Conservation (phyloP, 1,140 invertebrate genomes). For the Antheraea pernyi region DNA sequence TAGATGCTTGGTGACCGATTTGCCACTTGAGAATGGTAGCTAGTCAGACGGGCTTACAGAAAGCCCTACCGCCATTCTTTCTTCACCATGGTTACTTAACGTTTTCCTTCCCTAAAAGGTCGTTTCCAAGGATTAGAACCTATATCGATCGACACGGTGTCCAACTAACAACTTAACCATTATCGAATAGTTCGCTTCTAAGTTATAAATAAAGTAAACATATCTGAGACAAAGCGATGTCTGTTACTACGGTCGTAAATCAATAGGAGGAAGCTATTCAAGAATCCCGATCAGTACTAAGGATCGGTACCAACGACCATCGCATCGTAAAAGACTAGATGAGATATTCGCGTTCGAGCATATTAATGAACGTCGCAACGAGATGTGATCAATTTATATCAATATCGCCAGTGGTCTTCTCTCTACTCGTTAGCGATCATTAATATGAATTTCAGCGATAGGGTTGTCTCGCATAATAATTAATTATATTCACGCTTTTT, state of each 20-base stretch:
- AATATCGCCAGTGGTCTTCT: constrained; percentile 69
- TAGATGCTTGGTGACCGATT: too few species aligned
- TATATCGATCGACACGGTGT: too few species aligned
- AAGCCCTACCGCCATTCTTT: too few species aligned
- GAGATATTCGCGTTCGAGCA: constrained; percentile 64
- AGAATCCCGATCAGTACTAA: constrained; percentile 42
- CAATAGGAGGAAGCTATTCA: constrained; percentile 42
- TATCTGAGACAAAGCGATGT: constrained; percentile 20
- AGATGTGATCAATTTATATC: constrained; percentile 76
- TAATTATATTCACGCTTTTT: neutral
- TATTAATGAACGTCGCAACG: constrained; percentile 70
- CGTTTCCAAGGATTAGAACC: too few species aligned
- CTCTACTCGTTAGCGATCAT: constrained; percentile 66
- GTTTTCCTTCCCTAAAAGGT: too few species aligned
- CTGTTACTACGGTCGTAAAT: constrained; percentile 38
- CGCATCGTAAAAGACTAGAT: constrained; percentile 46
- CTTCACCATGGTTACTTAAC: too few species aligned
- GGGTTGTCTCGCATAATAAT: constrained; percentile 39
- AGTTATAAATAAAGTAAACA: constrained; percentile 21
- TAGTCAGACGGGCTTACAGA: too few species aligned
- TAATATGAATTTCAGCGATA: constrained; percentile 70
- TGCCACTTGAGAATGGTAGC: too few species aligned
- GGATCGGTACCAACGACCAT: constrained; percentile 43
- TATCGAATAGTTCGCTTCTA: neutral
- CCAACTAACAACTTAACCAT: too few species aligned